Percentiles rank a stretch among this genome's conserved stretches.
Conservation (phyloP, 2,888 invertebrate genomes). For the Agonopterix subpropinquella region DNA sequence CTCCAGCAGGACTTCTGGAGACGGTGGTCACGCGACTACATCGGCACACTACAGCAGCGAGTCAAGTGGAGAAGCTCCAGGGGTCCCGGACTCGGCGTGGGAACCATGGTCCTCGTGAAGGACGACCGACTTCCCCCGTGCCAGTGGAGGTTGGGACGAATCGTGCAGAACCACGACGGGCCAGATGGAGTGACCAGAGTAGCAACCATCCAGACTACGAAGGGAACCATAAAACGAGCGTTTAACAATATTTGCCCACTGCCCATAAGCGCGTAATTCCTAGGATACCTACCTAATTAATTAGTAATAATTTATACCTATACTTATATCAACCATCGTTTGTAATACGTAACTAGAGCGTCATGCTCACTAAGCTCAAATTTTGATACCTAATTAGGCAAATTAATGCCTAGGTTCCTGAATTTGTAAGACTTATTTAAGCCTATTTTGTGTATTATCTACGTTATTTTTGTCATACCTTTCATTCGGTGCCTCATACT, state of each 20-base stretch:
- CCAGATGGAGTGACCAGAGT: not conserved
- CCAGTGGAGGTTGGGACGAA: not conserved
- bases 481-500: too few species aligned
- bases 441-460: too few species aligned
- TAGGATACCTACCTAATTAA: too few species aligned
- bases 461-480: too few species aligned
- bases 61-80: not conserved
- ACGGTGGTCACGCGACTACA: slow-evolving; percentile 12
- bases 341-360: too few species aligned
- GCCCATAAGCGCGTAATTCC: not conserved
- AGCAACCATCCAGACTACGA: not conserved
- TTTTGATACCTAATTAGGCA: too few species aligned
- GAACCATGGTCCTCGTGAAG: not conserved
- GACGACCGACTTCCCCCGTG: not conserved
- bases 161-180: not conserved
- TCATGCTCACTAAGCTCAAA: too few species aligned
- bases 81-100: not conserved
- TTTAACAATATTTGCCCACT: not conserved
- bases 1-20: not conserved
- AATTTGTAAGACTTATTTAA: too few species aligned
- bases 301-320: too few species aligned
- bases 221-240: not conserved
- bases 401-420: too few species aligned
- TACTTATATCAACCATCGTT: too few species aligned
- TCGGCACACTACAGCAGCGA: not conserved